Conservation (phyloP, 2,113 vertebrate genomes). For the Amphiprion ocellaris region DNA sequence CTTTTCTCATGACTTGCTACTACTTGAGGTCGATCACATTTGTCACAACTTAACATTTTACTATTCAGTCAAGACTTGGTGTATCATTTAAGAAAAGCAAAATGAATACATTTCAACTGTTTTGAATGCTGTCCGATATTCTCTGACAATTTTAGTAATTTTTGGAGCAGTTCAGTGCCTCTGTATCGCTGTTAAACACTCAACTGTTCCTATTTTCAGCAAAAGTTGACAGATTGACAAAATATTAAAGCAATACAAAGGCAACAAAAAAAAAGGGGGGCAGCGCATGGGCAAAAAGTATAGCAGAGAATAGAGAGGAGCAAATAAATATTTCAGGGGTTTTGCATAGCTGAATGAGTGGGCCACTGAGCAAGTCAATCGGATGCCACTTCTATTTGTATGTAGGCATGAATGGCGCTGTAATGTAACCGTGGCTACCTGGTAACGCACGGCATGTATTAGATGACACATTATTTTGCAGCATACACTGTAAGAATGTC, state of each 20-base stretch:
- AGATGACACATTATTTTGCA: constrained; percentile 17
- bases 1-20: constrained; percentile 11
- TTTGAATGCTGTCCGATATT: background rate
- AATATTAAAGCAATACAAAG: constrained; percentile 1
- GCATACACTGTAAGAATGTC: constrained; percentile 9
- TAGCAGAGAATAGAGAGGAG: background rate
- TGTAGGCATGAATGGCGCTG: background rate
- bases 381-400: background rate
- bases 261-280: background rate
- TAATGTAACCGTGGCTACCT: constrained; percentile 3
- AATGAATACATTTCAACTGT: background rate
- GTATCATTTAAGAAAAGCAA: background rate
- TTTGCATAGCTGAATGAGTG: background rate
- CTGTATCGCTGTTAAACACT: constrained; percentile 1
- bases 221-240: constrained; percentile 8
- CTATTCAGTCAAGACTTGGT: background rate
- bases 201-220: constrained; percentile 12
- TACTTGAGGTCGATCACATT: background rate
- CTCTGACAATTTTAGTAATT: background rate
- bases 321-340: constrained; percentile 25
- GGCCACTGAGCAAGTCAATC: too few species aligned
- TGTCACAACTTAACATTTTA: background rate
- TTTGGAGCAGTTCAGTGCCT: background rate
- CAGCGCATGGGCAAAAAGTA: background rate
- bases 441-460: constrained; percentile 8